A percentile compares a stretch with the other conserved stretches of the same genome.
phyloP scores from a whole-genome alignment of 2,113 vertebrate species.

The Caretta caretta region DNA sequence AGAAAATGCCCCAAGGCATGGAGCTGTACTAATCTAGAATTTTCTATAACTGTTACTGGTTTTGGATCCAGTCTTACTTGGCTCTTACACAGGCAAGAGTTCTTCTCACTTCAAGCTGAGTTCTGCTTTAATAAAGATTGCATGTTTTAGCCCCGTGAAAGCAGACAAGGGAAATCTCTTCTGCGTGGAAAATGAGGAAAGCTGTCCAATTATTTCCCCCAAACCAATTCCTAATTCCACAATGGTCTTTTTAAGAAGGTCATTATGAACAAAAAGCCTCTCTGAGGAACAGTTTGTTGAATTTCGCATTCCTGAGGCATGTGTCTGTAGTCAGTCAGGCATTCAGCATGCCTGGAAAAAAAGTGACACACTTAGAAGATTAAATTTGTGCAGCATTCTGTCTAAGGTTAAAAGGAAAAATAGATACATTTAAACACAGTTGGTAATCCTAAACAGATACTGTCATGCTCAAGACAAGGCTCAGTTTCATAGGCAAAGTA shows the following conservation, averaged over 20 bases:
- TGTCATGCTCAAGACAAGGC: neutral
- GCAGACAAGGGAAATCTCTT: conserved; percentile 8
- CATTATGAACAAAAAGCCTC: conserved; percentile 20
- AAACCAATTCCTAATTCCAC: conserved; percentile 17
- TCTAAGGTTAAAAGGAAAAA: neutral
- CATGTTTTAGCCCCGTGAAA: conserved; percentile 22
- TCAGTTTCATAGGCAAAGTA: neutral
- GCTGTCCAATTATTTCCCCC: conserved; percentile 30
- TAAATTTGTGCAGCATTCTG: conserved; percentile 26
- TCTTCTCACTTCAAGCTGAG: neutral
- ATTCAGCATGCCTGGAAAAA: neutral
- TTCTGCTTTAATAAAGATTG: neutral
- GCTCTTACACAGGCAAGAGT: neutral
- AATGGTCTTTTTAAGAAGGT: neutral
- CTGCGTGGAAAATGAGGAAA: conserved; percentile 36
- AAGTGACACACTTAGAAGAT: neutral
- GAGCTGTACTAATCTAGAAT: neutral
- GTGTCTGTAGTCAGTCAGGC: conserved; percentile 2
- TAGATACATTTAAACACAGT: conserved; percentile 3
- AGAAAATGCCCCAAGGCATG: neutral
- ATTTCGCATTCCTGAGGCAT: conserved; percentile 4
- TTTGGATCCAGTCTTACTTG: neutral
- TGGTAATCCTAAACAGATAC: conserved; percentile 32
- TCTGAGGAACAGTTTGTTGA: conserved; percentile 1
- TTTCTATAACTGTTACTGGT: neutral